Base-by-base conservation (phyloP, 2,888 invertebrate species). In the Meteorus cinctellus region DNA sequence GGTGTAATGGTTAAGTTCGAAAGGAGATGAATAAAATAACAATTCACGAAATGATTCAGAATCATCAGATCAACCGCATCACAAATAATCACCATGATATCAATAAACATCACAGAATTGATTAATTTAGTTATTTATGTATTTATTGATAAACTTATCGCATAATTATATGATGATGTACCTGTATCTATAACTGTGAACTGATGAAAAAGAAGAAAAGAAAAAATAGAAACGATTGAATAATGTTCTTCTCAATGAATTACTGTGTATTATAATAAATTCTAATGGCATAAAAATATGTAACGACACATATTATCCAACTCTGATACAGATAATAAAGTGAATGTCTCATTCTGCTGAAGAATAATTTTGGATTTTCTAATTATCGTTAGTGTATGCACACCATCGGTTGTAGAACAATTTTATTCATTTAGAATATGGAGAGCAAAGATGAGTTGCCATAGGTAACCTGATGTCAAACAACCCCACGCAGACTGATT, bases 81-180 rank as follows among this genome's bases (percentile, higher is more conserved):
- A 48, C 12, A n/a, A 55, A 8, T 10, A 5, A 19, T 10, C n/a
- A 8, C 5, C 2, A 6, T n/a, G 2, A 19, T 55, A 8, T 55
- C n/a, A 19, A 48, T 41, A 27, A 62, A 29, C 6, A 62, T 31
- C 62, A 62, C 4, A 16, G 16, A 31, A 29, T 62, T 29, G 14
- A 29, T 62, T 31, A 5, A 29, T 62, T 27, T 29, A n/a, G n/a
- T n/a, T 29, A 62, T 62, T 62, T 62, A 62, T 62, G 16, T 62
- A 62, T 62, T 62, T 62, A 62, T 62, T 62, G 31, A 62, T 31
- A 2, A 62, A 62, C 1, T 31, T 29, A 62, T 4, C 27, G 16
- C 27, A 62, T 62, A 29, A n/a, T 55, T 62, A 62, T 62, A 27
- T 62, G 27, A 62, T 62, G 24, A 62, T 31, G 62, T 62, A 62